Base-by-base conservation (phyloP, 2,888 invertebrate species). In the Diaperis boleti region DNA sequence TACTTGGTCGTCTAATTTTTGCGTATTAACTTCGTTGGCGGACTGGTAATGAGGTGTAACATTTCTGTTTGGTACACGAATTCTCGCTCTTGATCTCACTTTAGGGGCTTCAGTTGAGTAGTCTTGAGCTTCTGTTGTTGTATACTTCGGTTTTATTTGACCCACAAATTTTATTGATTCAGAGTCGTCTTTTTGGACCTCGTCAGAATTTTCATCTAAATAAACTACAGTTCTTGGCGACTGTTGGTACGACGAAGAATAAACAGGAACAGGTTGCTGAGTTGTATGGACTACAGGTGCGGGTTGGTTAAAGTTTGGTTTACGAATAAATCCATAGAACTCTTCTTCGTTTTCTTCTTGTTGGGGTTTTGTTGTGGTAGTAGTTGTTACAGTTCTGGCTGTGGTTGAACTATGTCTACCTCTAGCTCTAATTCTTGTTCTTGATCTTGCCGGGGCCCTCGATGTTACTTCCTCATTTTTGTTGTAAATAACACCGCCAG, bases 261-360 rank as follows among this genome's bases (percentile, higher is more conserved):
- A 69, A 15, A 66, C 11, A 22, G 47, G 64, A 13, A 47, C n/a
- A 6, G 67, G 64, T 54, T 64, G 64, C 49, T 65, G 52, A 3
- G 71, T 68, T 6, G 55, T 49, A n/a, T 54, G 22, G 8, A 49
- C 7, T 3, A 57, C 7, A 10, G 49, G 35, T 8, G 50, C 14
- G 1, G 59, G 49, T 52, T 56, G 54, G 22, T 72, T 77, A 71
- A 81, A 84, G 62, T 76, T 82, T n/a, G 85, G 84, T 22, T 78
- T 72, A 50, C 83, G 79, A 64, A 84, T 82, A 66, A 85, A 85
- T 10, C 84, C 85, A 65, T 83, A 85, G 55, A 82, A 82, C 65
- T 83, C 80, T 59, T 82, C 81, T 31, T 78, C 72, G 20, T 74
- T 72, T 14, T 78, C 77, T 22, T 73, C 73, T 26, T 62, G 39